These are phyloP conservation scores for Gobio occitaniae DNA, from an alignment of 2,797 vertebrate species.

Conservation along the genomic window DNA sequence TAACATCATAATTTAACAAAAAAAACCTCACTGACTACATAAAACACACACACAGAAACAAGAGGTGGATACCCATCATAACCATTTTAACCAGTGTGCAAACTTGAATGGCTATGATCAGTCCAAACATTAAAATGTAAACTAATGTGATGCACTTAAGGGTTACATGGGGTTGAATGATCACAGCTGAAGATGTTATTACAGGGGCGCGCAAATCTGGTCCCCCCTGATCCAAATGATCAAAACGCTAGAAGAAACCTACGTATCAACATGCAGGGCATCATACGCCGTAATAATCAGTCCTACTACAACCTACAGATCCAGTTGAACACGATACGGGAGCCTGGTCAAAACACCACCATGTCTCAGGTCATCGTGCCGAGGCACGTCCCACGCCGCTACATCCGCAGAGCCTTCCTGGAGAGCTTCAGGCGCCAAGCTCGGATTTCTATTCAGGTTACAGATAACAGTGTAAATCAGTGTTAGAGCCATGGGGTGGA, in stretches of 20 bases:
- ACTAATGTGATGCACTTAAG: background rate
- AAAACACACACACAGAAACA: too few relatives aligned
- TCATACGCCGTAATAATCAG: background rate
- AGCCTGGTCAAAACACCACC: background rate
- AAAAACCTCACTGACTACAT: too few relatives aligned
- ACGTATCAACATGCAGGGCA: background rate
- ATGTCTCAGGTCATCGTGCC: background rate
- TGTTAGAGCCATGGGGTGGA: background rate
- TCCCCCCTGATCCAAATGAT: background rate
- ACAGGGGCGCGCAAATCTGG: background rate
- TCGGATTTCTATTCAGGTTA: background rate
- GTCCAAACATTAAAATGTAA: too few relatives aligned
- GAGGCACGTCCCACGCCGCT: background rate
- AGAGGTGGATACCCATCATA: too few relatives aligned
- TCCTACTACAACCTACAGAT: background rate
- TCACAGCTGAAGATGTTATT: conserved; percentile 5
- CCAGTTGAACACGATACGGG: background rate
- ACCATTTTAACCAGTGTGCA: too few relatives aligned
- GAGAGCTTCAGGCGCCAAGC: background rate
- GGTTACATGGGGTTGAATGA: too few relatives aligned
- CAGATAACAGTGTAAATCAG: background rate
- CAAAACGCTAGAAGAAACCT: background rate
- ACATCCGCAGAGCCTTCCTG: background rate
- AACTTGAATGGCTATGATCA: too few relatives aligned
- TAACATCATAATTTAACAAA: too few relatives aligned